These are phyloP conservation scores for Colletes latitarsis DNA, from an alignment of 1,140 invertebrate species.

Conservation along the genomic window DNA sequence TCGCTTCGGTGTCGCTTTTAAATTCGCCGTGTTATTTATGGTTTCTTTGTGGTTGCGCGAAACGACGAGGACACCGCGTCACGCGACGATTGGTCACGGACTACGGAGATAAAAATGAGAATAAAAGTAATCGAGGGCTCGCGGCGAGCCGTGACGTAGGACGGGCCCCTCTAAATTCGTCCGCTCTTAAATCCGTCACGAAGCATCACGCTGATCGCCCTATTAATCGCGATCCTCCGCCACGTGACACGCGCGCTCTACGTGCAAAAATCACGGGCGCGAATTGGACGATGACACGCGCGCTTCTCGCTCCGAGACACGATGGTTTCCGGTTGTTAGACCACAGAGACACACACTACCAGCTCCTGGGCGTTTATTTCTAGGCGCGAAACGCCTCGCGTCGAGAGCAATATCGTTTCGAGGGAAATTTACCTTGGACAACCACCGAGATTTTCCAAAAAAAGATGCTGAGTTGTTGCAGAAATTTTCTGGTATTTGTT, in stretches of 20 bases:
- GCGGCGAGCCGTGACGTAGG: slow-evolving; percentile 61
- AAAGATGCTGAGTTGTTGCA: too few relatives aligned
- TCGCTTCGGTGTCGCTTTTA: slow-evolving; percentile 5
- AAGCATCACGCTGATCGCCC: slow-evolving; percentile 64
- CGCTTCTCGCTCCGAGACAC: background rate
- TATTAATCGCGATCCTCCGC: slow-evolving; percentile 64
- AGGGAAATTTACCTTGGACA: background rate
- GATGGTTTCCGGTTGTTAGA: slow-evolving; percentile 25
- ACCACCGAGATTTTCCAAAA: too few relatives aligned
- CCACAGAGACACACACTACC: background rate
- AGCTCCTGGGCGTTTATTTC: background rate
- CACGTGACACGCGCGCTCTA: slow-evolving; percentile 7
- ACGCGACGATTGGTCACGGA: slow-evolving; percentile 62
- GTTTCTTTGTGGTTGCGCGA: slow-evolving; percentile 8
- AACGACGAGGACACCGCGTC: slow-evolving; percentile 10
- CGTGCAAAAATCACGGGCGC: slow-evolving; percentile 20
- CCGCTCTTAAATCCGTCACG: slow-evolving; percentile 69
- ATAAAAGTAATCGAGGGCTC: slow-evolving; percentile 57
- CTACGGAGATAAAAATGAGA: slow-evolving; percentile 59
- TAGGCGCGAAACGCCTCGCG: background rate
- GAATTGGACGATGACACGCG: slow-evolving; percentile 44
- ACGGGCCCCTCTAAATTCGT: slow-evolving; percentile 67
- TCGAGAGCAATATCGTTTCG: background rate
- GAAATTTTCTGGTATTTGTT: too few relatives aligned
- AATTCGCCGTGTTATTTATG: slow-evolving; percentile 11